Conservation (phyloP, 2,797 vertebrate species). For the Etheostoma perlongum region DNA sequence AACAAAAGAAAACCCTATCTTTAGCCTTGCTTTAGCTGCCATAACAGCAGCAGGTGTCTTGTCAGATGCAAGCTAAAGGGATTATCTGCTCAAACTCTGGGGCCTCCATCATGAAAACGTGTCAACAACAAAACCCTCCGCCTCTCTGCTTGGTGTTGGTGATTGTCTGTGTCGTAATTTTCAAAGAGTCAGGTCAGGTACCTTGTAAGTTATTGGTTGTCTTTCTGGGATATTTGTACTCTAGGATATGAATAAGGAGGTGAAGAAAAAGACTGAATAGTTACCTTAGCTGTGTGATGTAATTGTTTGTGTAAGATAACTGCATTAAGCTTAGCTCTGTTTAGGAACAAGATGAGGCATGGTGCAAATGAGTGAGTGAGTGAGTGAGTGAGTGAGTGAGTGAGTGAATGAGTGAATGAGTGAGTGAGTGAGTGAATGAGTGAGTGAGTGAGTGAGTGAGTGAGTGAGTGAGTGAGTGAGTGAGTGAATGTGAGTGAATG, state of each 20-base stretch:
- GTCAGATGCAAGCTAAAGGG: constrained; percentile 47
- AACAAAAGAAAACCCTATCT: not conserved
- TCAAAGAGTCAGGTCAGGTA: constrained; percentile 1
- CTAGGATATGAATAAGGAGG: not conserved
- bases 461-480: not conserved
- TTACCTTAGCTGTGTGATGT: not conserved
- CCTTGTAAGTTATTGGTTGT: not conserved
- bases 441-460: no score
- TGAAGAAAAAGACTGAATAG: not conserved
- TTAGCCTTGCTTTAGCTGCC: constrained; percentile 10
- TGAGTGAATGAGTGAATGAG: not conserved
- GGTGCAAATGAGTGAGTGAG: no score
- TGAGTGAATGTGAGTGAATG: no score
- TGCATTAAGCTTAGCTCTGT: not conserved
- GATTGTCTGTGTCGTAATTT: not conserved
- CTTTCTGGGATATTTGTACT: not conserved
- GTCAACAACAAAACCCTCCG: constrained; percentile 40
- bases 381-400: no score
- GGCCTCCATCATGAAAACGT: constrained; percentile 50
- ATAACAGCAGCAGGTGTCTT: constrained; percentile 59
- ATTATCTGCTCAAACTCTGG: constrained; percentile 62
- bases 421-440: no score
- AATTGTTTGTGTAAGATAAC: not conserved
- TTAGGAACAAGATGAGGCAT: not conserved
- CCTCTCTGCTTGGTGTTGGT: not conserved